Percentiles rank a stretch among this genome's conserved stretches.
These are phyloP conservation scores for Gavia stellata DNA, from an alignment of 2,113 vertebrate species.

Conservation along the genomic window DNA sequence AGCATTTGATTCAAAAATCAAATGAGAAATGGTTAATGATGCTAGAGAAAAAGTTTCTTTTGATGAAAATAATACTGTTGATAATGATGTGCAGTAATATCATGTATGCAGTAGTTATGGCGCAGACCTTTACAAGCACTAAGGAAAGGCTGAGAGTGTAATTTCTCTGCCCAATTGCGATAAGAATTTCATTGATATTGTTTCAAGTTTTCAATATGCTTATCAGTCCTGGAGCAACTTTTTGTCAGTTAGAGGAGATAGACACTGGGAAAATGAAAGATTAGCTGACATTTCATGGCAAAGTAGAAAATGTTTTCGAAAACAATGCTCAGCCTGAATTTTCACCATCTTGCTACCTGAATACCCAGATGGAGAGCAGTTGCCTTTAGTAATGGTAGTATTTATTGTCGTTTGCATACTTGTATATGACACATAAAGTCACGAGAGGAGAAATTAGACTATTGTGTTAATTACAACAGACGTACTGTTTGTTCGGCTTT, in stretches of 20 bases:
- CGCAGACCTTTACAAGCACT: background rate
- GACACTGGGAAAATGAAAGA: background rate
- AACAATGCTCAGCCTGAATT: background rate
- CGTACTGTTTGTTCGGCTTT: background rate
- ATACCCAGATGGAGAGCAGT: background rate
- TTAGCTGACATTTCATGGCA: background rate
- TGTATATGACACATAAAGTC: background rate
- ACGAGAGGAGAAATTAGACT: background rate
- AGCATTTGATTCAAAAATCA: background rate
- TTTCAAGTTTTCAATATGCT: background rate
- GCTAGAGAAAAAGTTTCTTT: background rate
- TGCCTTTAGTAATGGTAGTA: background rate
- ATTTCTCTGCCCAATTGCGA: background rate
- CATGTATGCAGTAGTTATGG: background rate
- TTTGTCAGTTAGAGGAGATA: background rate
- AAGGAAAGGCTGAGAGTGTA: background rate
- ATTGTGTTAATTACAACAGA: background rate
- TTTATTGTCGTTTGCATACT: background rate
- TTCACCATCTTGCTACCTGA: background rate
- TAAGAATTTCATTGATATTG: background rate
- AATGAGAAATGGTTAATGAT: background rate
- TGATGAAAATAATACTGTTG: background rate
- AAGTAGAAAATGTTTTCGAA: background rate
- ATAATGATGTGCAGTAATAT: background rate
- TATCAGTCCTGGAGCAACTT: background rate